Evolutionary conservation across 2,113 vertebrate species (phyloP).

Genomic region (Cyprinus carpio): DNA sequence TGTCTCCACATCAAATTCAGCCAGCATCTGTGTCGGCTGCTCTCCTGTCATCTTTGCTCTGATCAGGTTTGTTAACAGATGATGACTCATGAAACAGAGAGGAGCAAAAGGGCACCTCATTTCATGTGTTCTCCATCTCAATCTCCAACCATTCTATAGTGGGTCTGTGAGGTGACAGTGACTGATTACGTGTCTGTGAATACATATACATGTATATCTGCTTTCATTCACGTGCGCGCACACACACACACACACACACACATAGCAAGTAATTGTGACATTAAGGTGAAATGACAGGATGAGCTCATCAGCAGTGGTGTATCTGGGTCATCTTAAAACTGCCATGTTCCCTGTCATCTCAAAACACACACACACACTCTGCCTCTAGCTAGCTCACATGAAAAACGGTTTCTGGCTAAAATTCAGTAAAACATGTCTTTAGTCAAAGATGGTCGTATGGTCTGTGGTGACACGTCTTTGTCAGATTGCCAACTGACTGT

Average conservation of each 20-base stretch:
- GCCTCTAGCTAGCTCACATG: background rate
- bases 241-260: background rate
- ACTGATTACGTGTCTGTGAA: background rate
- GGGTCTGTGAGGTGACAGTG: background rate
- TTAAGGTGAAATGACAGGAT: constrained; percentile 41
- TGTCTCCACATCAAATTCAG: constrained; percentile 8
- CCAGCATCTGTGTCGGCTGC: background rate
- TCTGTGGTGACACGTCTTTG: background rate
- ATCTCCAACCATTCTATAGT: background rate
- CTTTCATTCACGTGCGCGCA: background rate
- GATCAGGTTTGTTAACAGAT: background rate
- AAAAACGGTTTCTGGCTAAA: background rate
- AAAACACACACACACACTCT: background rate
- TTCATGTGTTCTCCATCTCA: background rate
- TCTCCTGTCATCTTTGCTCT: constrained; percentile 4
- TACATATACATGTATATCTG: background rate
- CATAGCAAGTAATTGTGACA: constrained; percentile 20
- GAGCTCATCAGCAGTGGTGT: constrained; percentile 33
- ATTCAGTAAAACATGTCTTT: constrained; percentile 34
- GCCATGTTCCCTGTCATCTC: constrained; percentile 21
- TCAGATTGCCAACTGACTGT: background rate
- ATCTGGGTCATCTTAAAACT: constrained; percentile 47
- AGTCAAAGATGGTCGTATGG: background rate
- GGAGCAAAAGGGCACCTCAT: constrained; percentile 13
- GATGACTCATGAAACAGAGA: constrained; percentile 23